These are phyloP conservation scores for Erebia ligea DNA, from an alignment of 2,888 invertebrate species.

Conservation along the genomic window DNA sequence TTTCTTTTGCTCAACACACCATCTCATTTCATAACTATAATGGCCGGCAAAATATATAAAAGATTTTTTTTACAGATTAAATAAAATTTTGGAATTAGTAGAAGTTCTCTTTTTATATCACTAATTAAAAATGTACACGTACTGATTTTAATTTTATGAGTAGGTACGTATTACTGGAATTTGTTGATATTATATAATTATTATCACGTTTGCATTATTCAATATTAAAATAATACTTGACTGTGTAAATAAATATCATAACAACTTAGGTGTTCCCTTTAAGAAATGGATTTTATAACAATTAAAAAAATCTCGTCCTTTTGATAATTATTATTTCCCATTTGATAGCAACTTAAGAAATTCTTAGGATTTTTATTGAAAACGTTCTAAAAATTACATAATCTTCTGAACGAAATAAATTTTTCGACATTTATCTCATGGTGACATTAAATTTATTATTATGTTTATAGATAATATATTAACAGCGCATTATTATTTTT, in stretches of 20 bases:
- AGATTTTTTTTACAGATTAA: too few species aligned
- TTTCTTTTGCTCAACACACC: background rate
- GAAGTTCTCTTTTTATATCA: too few species aligned
- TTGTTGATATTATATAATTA: background rate
- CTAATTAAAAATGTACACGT: too few species aligned
- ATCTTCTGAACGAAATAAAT: conserved; percentile 6
- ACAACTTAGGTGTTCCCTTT: conserved; percentile 39
- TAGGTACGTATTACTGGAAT: conserved; percentile 2
- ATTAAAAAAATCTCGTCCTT: conserved; percentile 11
- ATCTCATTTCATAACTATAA: too few species aligned
- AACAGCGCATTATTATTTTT: conserved; percentile 23
- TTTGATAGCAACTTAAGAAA: conserved; percentile 16
- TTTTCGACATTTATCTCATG: conserved; percentile 23
- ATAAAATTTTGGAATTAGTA: too few species aligned
- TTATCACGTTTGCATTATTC: conserved; percentile 30
- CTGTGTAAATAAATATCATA: conserved; percentile 21
- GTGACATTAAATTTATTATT: conserved; percentile 23
- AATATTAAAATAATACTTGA: conserved; percentile 22
- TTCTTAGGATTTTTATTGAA: background rate
- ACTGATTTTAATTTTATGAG: background rate
- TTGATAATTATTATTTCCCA: conserved; percentile 27
- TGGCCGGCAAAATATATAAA: too few species aligned
- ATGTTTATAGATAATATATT: conserved; percentile 16
- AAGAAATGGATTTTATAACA: conserved; percentile 28
- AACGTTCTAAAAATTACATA: background rate